Evolutionary conservation across 2,888 invertebrate species (phyloP), one percentile per base, ranked within the genome.

Genomic region (Hylaea fasciaria): DNA sequence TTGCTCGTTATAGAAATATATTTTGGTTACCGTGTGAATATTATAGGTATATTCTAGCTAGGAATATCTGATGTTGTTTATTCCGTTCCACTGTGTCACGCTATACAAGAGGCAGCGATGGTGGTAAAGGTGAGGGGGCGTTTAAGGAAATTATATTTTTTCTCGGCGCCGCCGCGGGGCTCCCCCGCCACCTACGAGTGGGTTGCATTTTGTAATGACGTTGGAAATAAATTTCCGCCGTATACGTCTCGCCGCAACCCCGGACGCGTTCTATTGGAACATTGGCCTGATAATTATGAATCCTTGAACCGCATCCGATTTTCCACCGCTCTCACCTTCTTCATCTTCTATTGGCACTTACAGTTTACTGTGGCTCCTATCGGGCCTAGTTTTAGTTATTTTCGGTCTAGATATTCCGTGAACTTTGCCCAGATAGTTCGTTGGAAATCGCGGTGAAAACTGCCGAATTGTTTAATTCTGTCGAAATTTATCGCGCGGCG

Each of bases 241-340:
- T 55, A 48, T 66, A 48, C 64, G 76, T 12, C 74, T 71, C 81
- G 78, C 82, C 80, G 81, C 81, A 77, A 0, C 50, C 52, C 55
- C 46, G 44, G 46, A 39, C 81, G 81, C 78, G 77, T 77, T 86
- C 83, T 80, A 89, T 90, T 89, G 87, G 85, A 90, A 89, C 82
- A 90, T 89, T 90, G 87, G 87, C 89, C 82, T 76, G 86, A 87
- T 89, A 83, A 88, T 89, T 84, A 87, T 87, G 86, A 88, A 87
- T 87, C 84, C 83, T 81, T 78, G 80, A 81, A 80, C 81, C 82
- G 73, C 78, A 80, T 76, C 79, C 76, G 76, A 65, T 70, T 73
- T 74, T 69, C 65, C 66, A 70, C 73, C 75, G 70, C 63, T 54
- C 69, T 69, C 71, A 28, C 57, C 58, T n/a, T n/a, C n/a, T n/a